Percentiles rank a stretch among this genome's conserved stretches.
Conservation (phyloP, 2,113 vertebrate species). For the Myrmophylax atrothorax region DNA sequence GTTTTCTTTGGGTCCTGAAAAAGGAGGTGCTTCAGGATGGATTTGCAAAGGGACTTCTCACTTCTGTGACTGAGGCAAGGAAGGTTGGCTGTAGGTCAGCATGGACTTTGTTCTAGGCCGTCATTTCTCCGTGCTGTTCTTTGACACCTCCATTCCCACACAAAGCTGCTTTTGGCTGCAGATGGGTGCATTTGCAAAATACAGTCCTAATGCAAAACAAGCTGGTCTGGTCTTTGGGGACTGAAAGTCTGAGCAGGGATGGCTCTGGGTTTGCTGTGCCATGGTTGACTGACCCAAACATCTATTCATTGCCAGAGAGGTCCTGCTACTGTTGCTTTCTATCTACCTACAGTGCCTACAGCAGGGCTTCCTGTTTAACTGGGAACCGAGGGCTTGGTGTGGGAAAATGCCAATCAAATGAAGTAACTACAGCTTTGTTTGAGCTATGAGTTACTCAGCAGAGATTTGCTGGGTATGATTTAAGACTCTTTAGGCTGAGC, state of each 20-base stretch:
- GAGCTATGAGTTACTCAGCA: background rate
- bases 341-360: background rate
- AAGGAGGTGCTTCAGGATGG: background rate
- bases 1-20: background rate
- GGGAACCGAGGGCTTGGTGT: background rate
- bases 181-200: background rate
- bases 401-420: background rate
- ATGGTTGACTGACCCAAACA: background rate
- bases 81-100: background rate
- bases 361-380: background rate
- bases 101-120: background rate
- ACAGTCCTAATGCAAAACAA: background rate
- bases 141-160: background rate
- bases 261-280: background rate
- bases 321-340: background rate
- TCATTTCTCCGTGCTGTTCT: background rate
- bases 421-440: background rate
- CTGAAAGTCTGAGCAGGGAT: background rate
- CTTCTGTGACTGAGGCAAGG: background rate
- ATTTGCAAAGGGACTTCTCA: background rate
- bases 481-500: background rate
- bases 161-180: background rate
- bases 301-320: background rate
- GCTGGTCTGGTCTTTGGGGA: background rate
- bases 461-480: background rate